Evolutionary conservation across 92 coral and sea anemone species (phyloP).

Genomic region (Epizoanthus fatuus): DNA sequence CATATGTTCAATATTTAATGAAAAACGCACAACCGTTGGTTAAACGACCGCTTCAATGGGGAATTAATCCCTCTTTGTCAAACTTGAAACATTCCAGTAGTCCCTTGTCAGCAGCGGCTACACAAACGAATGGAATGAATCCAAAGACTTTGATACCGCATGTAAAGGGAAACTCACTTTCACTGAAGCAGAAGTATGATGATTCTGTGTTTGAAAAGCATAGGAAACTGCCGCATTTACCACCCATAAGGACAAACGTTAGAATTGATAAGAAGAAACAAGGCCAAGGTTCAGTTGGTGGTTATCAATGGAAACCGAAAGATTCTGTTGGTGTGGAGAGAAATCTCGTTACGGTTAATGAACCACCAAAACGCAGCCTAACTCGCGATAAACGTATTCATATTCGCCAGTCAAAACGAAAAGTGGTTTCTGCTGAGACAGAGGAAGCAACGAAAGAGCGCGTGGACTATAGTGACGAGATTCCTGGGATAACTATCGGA

Average conservation of each 20-base stretch:
- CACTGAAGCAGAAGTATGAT: slow-evolving; percentile 7
- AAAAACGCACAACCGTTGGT: slow-evolving; percentile 80
- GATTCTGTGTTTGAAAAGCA: neutral
- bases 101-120: neutral
- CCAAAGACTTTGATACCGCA: slow-evolving; percentile 14
- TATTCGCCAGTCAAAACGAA: neutral
- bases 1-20: slow-evolving; percentile 69
- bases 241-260: slow-evolving; percentile 20
- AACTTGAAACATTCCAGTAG: slow-evolving; percentile 1
- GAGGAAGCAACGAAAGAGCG: neutral
- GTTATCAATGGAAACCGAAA: slow-evolving; percentile 13
- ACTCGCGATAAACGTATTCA: neutral
- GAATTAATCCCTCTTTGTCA: slow-evolving; percentile 58
- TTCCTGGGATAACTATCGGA: neutral
- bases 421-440: neutral
- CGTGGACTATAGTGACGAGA: neutral
- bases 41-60: slow-evolving; percentile 83
- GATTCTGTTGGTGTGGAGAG: neutral
- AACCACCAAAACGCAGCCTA: neutral
- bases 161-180: slow-evolving; percentile 17
- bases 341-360: neutral
- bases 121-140: neutral
- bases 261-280: slow-evolving; percentile 10
- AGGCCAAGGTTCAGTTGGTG: neutral
- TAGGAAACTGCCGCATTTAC: neutral